phyloP scores from a whole-genome alignment of 2,797 vertebrate species.

The Schizothorax lantsangensis region DNA sequence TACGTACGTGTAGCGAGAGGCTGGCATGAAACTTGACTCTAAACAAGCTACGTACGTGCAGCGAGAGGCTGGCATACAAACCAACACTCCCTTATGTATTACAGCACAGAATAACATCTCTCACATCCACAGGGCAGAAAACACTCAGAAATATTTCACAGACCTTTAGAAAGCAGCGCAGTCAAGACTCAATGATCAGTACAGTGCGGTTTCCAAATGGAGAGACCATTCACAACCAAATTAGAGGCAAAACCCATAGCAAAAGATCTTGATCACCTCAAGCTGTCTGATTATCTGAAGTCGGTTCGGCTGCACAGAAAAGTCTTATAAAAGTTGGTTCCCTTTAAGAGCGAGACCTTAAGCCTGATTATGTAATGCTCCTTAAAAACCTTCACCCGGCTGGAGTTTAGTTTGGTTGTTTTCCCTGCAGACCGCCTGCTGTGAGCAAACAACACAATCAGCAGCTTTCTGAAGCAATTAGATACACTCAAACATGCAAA shows the following conservation, averaged over 20 bases:
- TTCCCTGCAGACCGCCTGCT: not conserved
- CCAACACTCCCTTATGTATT: not conserved
- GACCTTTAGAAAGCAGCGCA: not conserved
- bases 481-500: not conserved
- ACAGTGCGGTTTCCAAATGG: not conserved
- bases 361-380: slow-evolving; percentile 32
- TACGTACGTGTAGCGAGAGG: not conserved
- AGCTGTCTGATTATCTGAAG: not conserved
- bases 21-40: not conserved
- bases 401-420: slow-evolving; percentile 28
- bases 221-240: not conserved
- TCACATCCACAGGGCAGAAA: not conserved
- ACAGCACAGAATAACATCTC: not conserved
- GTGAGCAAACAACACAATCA: slow-evolving; percentile 8
- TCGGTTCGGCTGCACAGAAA: not conserved
- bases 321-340: not conserved
- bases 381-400: slow-evolving; percentile 15
- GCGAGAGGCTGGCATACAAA: not conserved
- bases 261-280: not conserved
- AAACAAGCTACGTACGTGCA: not conserved
- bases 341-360: slow-evolving; percentile 2
- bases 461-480: not conserved
- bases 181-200: not conserved
- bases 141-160: not conserved
- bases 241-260: not conserved